Base-by-base conservation (phyloP, 2,113 vertebrate genomes). In the Xenotilapia leptura region DNA sequence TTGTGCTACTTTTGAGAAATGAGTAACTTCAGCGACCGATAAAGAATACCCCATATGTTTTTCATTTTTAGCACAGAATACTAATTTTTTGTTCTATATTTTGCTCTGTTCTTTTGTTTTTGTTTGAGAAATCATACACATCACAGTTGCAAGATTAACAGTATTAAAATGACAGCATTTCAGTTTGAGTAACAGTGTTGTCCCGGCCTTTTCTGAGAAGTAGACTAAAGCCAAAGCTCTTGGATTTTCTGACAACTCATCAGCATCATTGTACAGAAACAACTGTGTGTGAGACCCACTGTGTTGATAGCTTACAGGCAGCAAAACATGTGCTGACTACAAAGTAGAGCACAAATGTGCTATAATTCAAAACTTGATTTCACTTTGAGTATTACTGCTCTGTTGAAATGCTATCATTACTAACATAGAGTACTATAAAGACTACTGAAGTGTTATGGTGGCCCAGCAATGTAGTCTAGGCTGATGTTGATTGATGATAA, bases 181-280 rank as follows among this genome's bases (percentile, higher is more conserved):
- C 84, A 84, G 56, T 90, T 75, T 91, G 89, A 92, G 83, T 91
- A 89, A 91, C 56, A 82, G 8, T 13, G 2, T 6, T 51, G 81
- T 82, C 85, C 42, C 87, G 9, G 33, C 54, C 79, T 86, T 51
- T 91, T 90, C 90, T 91, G 60, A 92, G 87, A 93, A 93, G 15
- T 33, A 82, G 38, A 90, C 79, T 87, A 80, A 92, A 75, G 83
- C 31, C 62, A 82, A 40, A 60, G 53, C 65, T 79, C 56, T 88
- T 55, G 83, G 49, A 73, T 45, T 90, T 54, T 80, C 75, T 81
- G 68, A 79, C 42, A 58, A 33, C 77, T 68, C 23, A 28, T 86
- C 80, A 58, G 58, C 77, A 42, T 82, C 73, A 33, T 56, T 60
- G 11, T 28, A 28, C 77, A 86, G 86, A 90, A 89, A 88, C 58